phyloP scores from a whole-genome alignment of 2,888 invertebrate species.

The Phyllotreta cruciferae region DNA sequence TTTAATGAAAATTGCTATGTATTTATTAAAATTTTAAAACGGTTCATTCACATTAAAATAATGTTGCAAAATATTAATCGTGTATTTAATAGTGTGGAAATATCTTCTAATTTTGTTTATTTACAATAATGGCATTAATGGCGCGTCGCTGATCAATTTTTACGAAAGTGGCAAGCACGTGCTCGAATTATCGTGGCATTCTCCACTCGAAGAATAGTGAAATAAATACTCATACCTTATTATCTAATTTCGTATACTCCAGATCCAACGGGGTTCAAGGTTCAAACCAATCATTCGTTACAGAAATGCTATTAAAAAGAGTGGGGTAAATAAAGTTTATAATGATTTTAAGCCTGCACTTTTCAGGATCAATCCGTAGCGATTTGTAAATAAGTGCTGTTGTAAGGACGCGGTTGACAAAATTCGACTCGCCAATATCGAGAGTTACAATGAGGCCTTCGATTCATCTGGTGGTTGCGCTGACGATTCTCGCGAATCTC shows the following conservation, averaged over 20 bases:
- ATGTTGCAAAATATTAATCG: background rate
- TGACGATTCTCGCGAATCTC: slow-evolving; percentile 43
- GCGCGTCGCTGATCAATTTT: slow-evolving; percentile 32
- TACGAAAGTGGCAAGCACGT: slow-evolving; percentile 32
- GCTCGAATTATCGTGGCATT: slow-evolving; percentile 24
- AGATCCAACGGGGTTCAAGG: slow-evolving; percentile 61
- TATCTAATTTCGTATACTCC: slow-evolving; percentile 48
- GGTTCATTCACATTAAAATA: background rate
- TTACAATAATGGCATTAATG: no score
- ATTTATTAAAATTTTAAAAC: background rate
- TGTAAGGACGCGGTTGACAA: slow-evolving; percentile 36
- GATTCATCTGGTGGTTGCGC: slow-evolving; percentile 35
- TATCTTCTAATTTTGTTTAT: background rate
- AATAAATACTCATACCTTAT: slow-evolving; percentile 37
- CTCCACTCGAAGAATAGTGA: slow-evolving; percentile 31
- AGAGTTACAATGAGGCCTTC: slow-evolving; percentile 37
- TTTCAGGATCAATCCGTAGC: slow-evolving; percentile 52
- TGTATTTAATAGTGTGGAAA: background rate
- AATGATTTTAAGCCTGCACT: slow-evolving; percentile 57
- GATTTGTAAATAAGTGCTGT: slow-evolving; percentile 53
- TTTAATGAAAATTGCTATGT: no score
- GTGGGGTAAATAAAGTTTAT: slow-evolving; percentile 58
- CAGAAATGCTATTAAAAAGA: slow-evolving; percentile 58
- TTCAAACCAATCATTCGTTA: slow-evolving; percentile 60
- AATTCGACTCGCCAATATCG: no score